Base-by-base conservation (phyloP, 2,797 vertebrate species). In the Sternarchorhynchus goeldii region DNA sequence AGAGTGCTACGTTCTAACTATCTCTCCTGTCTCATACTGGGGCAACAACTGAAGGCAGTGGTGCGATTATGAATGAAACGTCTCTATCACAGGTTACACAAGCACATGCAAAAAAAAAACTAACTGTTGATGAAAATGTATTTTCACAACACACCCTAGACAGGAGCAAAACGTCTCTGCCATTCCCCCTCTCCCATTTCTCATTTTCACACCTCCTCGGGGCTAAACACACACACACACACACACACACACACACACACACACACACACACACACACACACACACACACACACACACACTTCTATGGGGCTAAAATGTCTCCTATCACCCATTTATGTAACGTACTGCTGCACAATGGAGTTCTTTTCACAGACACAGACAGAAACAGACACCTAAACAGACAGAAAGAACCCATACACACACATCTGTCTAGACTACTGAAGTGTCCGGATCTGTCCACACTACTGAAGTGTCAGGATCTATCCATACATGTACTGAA, bases 91-190 rank as follows among this genome's bases (percentile, higher is more conserved):
- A 77, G 60, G 57, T 64, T 39, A 78, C 77, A 57, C 17, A 63
- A 32, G 18, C 68, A 75, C 77, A 80, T 73, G 77, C 80, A 69
- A 55, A 67, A 55, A 67, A 55, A 53, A 74, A 69, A 83, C 59
- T 25, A 70, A 80, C 12, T 87, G 86, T 84, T 78, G 86, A 63
- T 90, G 81, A 90, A 92, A 92, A 92, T 92, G 90, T 91, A 62
- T 91, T 85, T 85, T 25, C 55, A 91, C 82, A 93, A 50, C 21
- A 53, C 45, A 53, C 7, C 3, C 59, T 75, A 86, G 90, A 86
- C 92, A 86, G 88, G 83, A 88, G 81, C 84, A 75, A 91, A 91
- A 88, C 91, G 80, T 88, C 90, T 92, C 90, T 92, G 89, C 85
- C 89, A 78, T 89, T 77, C 83, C 85, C 86, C 88, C 79, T 82